Conservation (phyloP, 2,888 invertebrate species). For the Molorchus minor region DNA sequence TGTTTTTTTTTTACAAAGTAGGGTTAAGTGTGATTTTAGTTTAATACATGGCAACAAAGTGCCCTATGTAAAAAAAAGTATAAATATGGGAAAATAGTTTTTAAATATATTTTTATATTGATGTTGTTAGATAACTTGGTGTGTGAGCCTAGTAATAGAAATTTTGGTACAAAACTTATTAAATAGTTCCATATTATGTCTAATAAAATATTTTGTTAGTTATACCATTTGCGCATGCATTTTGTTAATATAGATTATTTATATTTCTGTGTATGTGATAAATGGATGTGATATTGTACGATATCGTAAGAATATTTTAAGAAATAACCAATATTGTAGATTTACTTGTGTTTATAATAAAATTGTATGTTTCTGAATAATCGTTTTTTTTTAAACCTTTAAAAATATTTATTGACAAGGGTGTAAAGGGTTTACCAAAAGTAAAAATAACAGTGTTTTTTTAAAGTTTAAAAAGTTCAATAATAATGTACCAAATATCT, state of each 20-base stretch:
- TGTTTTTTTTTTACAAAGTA: constrained; percentile 31
- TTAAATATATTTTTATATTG: constrained; percentile 47
- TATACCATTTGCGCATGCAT: constrained; percentile 44
- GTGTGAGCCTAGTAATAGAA: constrained; percentile 38
- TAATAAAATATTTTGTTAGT: constrained; percentile 36
- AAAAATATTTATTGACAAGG: too few species aligned
- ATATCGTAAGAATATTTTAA: constrained; percentile 43
- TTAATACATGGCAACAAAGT: constrained; percentile 29
- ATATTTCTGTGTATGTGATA: constrained; percentile 48
- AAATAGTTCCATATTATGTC: constrained; percentile 40
- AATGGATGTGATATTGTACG: constrained; percentile 46
- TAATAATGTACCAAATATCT: too few species aligned
- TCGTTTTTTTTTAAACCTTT: constrained; percentile 9
- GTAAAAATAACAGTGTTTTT: too few species aligned
- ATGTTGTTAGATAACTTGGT: constrained; percentile 41
- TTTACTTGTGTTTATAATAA: constrained; percentile 38
- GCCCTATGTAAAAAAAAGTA: constrained; percentile 30
- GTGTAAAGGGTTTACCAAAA: too few species aligned
- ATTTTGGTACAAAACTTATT: constrained; percentile 44
- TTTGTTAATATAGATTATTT: constrained; percentile 43
- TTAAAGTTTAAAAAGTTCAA: too few species aligned
- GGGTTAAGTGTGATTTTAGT: constrained; percentile 31
- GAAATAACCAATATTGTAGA: constrained; percentile 44
- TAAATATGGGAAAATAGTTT: constrained; percentile 40
- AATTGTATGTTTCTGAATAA: constrained; percentile 34